Evolutionary conservation across 53 echinoderm and acorn worm genomes (phyloP).

Genomic region (Arbacia lixula): DNA sequence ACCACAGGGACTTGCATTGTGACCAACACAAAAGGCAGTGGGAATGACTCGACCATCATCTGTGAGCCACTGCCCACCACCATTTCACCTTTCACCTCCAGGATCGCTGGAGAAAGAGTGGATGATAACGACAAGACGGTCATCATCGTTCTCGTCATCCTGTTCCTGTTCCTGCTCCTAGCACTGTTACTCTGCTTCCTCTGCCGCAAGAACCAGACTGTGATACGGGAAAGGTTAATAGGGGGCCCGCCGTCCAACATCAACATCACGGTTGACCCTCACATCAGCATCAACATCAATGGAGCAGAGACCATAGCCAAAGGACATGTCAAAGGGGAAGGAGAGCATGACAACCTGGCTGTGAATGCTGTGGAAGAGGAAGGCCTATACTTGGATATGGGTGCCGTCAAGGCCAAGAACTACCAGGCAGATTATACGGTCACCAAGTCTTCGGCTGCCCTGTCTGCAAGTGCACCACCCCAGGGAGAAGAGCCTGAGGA

Average conservation of each 20-base stretch:
- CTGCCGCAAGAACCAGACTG: slow-evolving; percentile 8
- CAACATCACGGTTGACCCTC: slow-evolving; percentile 43
- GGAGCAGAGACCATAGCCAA: slow-evolving; percentile 19
- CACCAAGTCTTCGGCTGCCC: neutral
- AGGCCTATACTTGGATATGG: slow-evolving; percentile 24
- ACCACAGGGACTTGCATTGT: slow-evolving; percentile 38
- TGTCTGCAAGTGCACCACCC: neutral
- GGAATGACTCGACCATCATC: slow-evolving; percentile 41
- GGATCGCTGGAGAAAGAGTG: neutral
- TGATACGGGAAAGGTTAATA: slow-evolving; percentile 1
- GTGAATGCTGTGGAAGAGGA: slow-evolving; percentile 26
- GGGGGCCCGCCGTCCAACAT: slow-evolving; percentile 3
- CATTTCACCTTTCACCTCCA: neutral
- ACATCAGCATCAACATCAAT: slow-evolving; percentile 35
- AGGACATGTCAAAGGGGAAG: slow-evolving; percentile 12
- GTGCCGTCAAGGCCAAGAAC: slow-evolving; percentile 1
- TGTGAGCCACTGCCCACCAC: slow-evolving; percentile 50
- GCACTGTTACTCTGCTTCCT: slow-evolving; percentile 1
- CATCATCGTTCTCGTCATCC: slow-evolving; percentile 6
- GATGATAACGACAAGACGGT: neutral
- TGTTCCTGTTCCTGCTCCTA: slow-evolving; percentile 10
- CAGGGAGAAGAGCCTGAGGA: neutral
- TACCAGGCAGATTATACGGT: neutral
- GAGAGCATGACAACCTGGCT: neutral
- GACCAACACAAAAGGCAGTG: slow-evolving; percentile 33